Evolutionary conservation across 2,113 vertebrate genomes (phyloP), one percentile per base, ranked within the genome.

Genomic region (Ranitomeya imitator): DNA sequence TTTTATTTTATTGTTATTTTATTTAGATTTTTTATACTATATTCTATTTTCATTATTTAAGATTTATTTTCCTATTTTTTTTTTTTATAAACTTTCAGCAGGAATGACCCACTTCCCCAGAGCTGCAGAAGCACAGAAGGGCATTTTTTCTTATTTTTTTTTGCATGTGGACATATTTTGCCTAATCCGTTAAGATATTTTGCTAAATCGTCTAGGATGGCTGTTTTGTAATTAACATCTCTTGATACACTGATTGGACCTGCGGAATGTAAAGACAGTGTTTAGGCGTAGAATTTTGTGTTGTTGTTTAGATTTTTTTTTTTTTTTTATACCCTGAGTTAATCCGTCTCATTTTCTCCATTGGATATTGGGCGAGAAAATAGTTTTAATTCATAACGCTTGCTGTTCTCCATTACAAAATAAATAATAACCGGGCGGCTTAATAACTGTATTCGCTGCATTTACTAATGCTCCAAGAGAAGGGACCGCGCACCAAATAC

Each of bases 381-480:
- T 65, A 78, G 87, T 78, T 88, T 88, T 78, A 61, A 88, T 84
- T 90, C 92, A 69, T 79, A 82, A 65, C 86, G 84, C 90, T 91
- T 12, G 23, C 77, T 88, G 86, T 90, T 89, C 91, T 60, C 85
- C 89, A 89, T 90, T 90, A 89, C 89, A 89, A 91, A 90, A 90
- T 76, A 90, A 88, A 87, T 92, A 59, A 55, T 79, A 12, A 23
- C 12, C 19, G 91, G 91, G 91, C 87, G 88, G 89, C 14, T 74
- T 90, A 82, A 88, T 92, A 89, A 83, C 91, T 80, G 23, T 54
- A 37, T 71, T 78, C 88, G 89, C 90, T 90, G 84, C 92, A 92
- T 95, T 95, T 91, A 93, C 91, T 90, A 92, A 91, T 85, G 91
- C 92, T 93, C 93, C 93, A 92, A 93, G 90, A 91, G 91, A 45